Evolutionary conservation across 1,140 invertebrate genomes (phyloP), one percentile per base, ranked within the genome.

Genomic region (Halesus radiatus): DNA sequence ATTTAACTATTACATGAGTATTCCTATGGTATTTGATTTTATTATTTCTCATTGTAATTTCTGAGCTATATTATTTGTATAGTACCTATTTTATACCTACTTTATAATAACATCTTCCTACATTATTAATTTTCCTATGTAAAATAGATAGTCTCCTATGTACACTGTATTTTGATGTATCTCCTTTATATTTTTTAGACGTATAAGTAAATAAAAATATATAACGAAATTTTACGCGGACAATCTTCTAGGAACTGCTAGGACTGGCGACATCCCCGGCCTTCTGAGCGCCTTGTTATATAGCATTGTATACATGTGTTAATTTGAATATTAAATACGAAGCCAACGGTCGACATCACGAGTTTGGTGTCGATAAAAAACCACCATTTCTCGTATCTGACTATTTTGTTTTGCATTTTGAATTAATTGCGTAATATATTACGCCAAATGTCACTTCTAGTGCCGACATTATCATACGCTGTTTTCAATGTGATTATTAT

Each of bases 391-490:
- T 26, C 6, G 64, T 68, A 7, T 68, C 16, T 45, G 26, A 15
- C 32, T 45, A 22, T 68, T 68, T 32, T 18, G 32, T 68, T 68
- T 68, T 68, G 64, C 7, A 68, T 68, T 68, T 68, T 50, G 0
- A 68, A 50, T 50, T 68, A 50, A 68, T 68, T 68, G 32, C 64
- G 15, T 68, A 68, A 68, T 68, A 68, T 22, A 37, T 68, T 68
- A 68, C 1, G 37, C 64, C 3, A 37, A 64, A 45, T 45, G 64
- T 45, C 32, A 45, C 20, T 37, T 45, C 16, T 32, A 26, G 18
- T 68, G 20, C 5, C 23, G 6, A 29, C 6, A 23, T 23, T 23
- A 26, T 37, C 7, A 45, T 45, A 45, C 10, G 37, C 60, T 64
- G 60, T 23, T 68, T 68, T 15, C 23, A 56, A 56, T 56, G 54